Base-by-base conservation (phyloP, 2,797 vertebrate genomes). In the Argentina silus region DNA sequence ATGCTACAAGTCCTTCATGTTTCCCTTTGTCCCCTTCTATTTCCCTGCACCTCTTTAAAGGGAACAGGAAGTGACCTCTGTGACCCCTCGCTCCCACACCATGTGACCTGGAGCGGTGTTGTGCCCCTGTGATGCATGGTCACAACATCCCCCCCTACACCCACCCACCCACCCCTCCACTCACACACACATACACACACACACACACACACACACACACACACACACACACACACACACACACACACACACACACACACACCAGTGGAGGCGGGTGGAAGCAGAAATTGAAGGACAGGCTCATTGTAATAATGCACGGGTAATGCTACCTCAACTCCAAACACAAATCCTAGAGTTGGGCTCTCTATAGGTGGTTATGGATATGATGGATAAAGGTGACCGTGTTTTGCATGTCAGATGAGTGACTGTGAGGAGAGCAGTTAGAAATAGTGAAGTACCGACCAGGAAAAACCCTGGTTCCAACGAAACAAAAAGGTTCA, bases 11-110 rank as follows among this genome's bases (percentile, higher is more conserved):
- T 79, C 80, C 78, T 79, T 86, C 78, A 45, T 82, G 67, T 61
- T 68, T 69, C 79, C 83, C 76, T 87, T 83, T 88, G 76, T 85
- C 75, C 70, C 61, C 63, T 6, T 76, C 65, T 63, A 56, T 19
- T 76, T 70, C 74, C 65, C 70, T 78, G 73, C 77, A 86, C 76
- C 74, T 85, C 77, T 85, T 84, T 80, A 83, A 82, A 88, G 64
- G 59, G 77, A 85, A 81, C 82, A 90, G 86, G 82, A 89, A 83
- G 75, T 84, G 79, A 85, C 81, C 77, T 67, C 2, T 3, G 36
- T 73, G 73, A 87, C 76, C 86, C 69, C 79, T 61, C 61, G 85
- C 85, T 81, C 81, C 79, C 80, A 87, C 81, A 70, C 77, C 74
- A 83, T 79, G 78, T 81, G 83, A 88, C 85, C 79, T 83, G 57